Evolutionary conservation across 1,140 invertebrate species (phyloP), one percentile per base, ranked within the genome.

Genomic region (Zaprionus ornatus): DNA sequence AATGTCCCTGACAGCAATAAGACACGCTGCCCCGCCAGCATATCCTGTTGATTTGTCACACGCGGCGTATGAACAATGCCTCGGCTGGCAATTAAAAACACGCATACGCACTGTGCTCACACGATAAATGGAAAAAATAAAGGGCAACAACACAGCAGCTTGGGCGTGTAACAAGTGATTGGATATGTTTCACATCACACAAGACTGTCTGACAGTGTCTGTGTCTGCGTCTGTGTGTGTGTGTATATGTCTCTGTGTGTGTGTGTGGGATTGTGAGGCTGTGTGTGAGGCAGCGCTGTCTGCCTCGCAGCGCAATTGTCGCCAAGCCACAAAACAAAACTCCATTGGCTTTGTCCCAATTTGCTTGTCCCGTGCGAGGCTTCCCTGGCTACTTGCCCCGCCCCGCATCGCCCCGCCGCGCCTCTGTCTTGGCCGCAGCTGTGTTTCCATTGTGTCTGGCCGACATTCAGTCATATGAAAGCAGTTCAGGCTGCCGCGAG

Each of bases 11-110:
- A 57, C 54, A 70, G 64, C 64, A 48, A 65, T 61, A 54, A 64
- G 64, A 73, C 61, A 65, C 12, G 40, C 19, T 54, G 17, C 29
- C 60, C 56, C 61, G 50, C 50, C 56, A 45, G 35, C 48, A 68
- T 69, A 65, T 90, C 78, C 81, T 90, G 85, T 90, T 88, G 85
- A 88, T 77, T 88, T 90, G 80, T 81, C 63, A 69, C 80, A 88
- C 50, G 74, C 74, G 69, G 84, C 84, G 85, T 88, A 88, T 84
- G 80, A 81, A 74, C 66, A 71, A 84, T 75, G 79, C 48, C 48
- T 50, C 10, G 37, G 23, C 35, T 66, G 66, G 61, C 67, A 82
- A 86, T 82, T 80, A 80, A 83, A 88, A 82, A 64, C 61, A 83
- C 77, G 69, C 66, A 88, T 83, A 82, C 83, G 84, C 84, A 68